These are phyloP conservation scores for Odontocolon sp. DNA, from an alignment of 2,888 invertebrate genomes.

Conservation along the genomic window DNA sequence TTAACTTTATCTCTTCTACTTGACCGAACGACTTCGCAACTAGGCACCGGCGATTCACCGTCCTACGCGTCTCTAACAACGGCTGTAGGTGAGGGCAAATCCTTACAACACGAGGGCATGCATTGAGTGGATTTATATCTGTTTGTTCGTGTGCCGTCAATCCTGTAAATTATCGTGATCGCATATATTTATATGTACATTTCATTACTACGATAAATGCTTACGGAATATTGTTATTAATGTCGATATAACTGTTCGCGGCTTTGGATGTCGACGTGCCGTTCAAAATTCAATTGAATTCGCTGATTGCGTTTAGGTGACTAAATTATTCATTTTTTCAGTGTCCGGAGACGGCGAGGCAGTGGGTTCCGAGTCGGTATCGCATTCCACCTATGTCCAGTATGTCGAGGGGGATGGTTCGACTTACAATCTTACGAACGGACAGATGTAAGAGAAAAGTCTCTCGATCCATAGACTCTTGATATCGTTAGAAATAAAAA, in stretches of 20 bases:
- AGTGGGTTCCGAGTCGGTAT: constrained; percentile 82
- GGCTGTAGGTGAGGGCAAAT: constrained; percentile 79
- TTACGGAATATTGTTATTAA: background rate
- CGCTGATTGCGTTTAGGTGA: background rate
- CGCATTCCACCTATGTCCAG: constrained; percentile 84
- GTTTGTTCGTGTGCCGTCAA: constrained; percentile 1
- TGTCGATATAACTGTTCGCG: constrained; percentile 18
- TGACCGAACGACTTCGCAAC: constrained; percentile 70
- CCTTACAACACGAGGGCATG: constrained; percentile 52
- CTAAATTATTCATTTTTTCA: constrained; percentile 65
- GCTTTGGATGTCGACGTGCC: constrained; percentile 49
- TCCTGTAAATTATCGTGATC: background rate
- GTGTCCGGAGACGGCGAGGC: constrained; percentile 81
- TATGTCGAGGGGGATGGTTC: constrained; percentile 85
- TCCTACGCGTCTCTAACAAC: constrained; percentile 83
- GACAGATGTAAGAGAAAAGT: constrained; percentile 83
- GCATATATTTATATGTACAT: constrained; percentile 2
- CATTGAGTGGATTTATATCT: constrained; percentile 18
- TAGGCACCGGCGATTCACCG: constrained; percentile 80
- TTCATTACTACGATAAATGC: constrained; percentile 6
- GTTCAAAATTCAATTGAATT: constrained; percentile 3
- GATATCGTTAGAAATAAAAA: background rate
- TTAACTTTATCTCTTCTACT: constrained; percentile 73
- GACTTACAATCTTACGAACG: constrained; percentile 84
- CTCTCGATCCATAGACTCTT: background rate